Base-by-base conservation (phyloP, 2,888 invertebrate genomes). In the Drosophila dives region DNA sequence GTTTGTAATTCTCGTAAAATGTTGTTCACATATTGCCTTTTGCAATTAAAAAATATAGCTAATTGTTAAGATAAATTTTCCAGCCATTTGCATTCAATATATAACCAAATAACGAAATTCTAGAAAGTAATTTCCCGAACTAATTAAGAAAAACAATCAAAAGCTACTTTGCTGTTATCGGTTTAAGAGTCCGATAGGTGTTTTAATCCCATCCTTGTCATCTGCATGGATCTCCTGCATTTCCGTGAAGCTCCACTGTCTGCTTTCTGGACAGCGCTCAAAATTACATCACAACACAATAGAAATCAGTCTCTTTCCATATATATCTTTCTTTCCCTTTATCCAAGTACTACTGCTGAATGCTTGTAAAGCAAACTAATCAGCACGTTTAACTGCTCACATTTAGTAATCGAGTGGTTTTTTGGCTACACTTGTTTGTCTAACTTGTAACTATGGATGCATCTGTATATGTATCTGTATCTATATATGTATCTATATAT, bases 311-410 rank as follows among this genome's bases (percentile, higher is more conserved):
- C 38, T 26, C 17, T 40, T n/a, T 20, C 6, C 33, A n/a, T 26
- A 1, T 15, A 10, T 15, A 20, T 38, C 48, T 5, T 4, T 34
- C 38, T 34, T 15, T 17, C 3, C 10, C 5, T 38, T 5, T 8
- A 29, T 29, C 29, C 29, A 11, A 20, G 32, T 17, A 23, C 48
- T 5, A 10, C 12, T 23, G 17, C 26, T 29, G 38, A 53, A 23
- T 20, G 51, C 60, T 73, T 58, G n/a, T 48, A 63, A 40, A 53
- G 63, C 81, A 66, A 77, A 81, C 67, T 78, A 80, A 74, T 78
- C 81, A 78, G 71, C 78, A 64, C 70, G 77, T 64, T 67, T 42
- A 60, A 42, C 59, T 62, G 77, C 72, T 66, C 38, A 33, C 29
- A 42, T 48, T 49, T 48, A 58, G 59, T 29, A 26, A 26, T 36